Evolutionary conservation across 2,888 invertebrate genomes (phyloP).

Genomic region (Sussaba pulchella): DNA sequence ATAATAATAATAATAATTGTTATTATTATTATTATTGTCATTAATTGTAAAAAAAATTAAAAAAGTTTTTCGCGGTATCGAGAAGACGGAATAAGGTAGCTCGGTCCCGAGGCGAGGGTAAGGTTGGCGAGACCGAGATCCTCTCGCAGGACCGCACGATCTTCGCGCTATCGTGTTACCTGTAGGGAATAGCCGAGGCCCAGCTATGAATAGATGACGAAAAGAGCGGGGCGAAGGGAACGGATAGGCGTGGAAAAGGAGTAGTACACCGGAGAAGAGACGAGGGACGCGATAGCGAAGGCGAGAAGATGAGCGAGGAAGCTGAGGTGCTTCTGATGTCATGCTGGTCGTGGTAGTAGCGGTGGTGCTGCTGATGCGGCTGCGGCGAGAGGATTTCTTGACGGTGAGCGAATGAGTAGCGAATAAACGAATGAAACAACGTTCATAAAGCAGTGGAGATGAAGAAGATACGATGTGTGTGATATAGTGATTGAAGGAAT

Average conservation of each 20-base stretch:
- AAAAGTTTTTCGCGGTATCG: slow-evolving; percentile 56
- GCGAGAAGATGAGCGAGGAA: slow-evolving; percentile 54
- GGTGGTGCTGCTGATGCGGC: not conserved
- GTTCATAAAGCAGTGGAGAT: not conserved
- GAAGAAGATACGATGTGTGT: not conserved
- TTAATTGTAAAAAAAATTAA: no score
- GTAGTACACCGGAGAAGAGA: slow-evolving; percentile 6
- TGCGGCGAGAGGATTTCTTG: slow-evolving; percentile 1
- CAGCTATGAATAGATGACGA: slow-evolving; percentile 59
- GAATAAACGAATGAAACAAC: slow-evolving; percentile 13
- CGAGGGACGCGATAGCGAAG: slow-evolving; percentile 19
- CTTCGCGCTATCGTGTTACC: slow-evolving; percentile 64
- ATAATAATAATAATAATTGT: no score
- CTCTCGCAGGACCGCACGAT: slow-evolving; percentile 60
- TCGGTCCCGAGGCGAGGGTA: slow-evolving; percentile 47
- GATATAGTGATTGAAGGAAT: not conserved
- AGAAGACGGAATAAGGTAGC: slow-evolving; percentile 56
- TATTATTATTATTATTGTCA: slow-evolving; percentile 46
- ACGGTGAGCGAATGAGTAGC: slow-evolving; percentile 9
- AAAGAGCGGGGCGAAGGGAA: slow-evolving; percentile 49
- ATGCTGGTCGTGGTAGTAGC: not conserved
- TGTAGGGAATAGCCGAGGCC: slow-evolving; percentile 59
- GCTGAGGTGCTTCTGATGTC: slow-evolving; percentile 5
- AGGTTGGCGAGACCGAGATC: slow-evolving; percentile 17
- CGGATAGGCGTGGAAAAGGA: slow-evolving; percentile 49